Conservation (phyloP, 2,113 vertebrate genomes). For the Cynocephalus volans region DNA sequence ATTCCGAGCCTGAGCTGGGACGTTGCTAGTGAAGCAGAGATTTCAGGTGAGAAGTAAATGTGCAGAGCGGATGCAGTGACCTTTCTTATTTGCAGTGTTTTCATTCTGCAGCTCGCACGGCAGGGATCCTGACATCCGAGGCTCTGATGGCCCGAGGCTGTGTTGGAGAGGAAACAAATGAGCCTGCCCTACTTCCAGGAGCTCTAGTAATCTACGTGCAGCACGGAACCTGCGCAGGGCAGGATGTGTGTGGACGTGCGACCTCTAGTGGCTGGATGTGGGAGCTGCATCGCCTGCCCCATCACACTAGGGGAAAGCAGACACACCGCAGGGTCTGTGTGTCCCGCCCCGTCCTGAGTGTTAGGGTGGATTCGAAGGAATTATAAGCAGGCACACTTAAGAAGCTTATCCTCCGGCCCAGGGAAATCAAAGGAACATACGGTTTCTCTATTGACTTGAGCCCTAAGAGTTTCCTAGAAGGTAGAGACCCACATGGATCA, state of each 20-base stretch:
- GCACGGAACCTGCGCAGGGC: neutral
- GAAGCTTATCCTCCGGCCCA: neutral
- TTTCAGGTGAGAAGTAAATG: constrained; percentile 79
- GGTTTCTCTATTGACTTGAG: constrained; percentile 46
- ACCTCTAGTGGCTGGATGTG: constrained; percentile 69
- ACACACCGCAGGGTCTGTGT: neutral
- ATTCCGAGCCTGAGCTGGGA: constrained; percentile 47
- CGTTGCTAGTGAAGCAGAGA: constrained; percentile 56
- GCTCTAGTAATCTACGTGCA: constrained; percentile 57
- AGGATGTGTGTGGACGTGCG: constrained; percentile 60
- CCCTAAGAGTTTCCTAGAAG: neutral
- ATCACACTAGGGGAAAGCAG: neutral
- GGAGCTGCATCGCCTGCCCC: neutral
- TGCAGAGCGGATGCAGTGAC: constrained; percentile 69
- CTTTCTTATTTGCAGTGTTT: constrained; percentile 83
- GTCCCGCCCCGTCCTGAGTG: neutral
- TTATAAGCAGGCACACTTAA: constrained; percentile 7
- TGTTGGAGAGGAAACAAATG: constrained; percentile 82
- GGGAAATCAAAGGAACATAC: constrained; percentile 32
- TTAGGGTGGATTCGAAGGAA: neutral
- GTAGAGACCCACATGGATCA: neutral
- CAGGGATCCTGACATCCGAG: constrained; percentile 81
- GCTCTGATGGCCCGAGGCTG: constrained; percentile 78
- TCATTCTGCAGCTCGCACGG: constrained; percentile 77
- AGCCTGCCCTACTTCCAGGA: constrained; percentile 84